These are phyloP conservation scores for Urophycis tenuis DNA, from an alignment of 2,797 vertebrate genomes.

Conservation along the genomic window DNA sequence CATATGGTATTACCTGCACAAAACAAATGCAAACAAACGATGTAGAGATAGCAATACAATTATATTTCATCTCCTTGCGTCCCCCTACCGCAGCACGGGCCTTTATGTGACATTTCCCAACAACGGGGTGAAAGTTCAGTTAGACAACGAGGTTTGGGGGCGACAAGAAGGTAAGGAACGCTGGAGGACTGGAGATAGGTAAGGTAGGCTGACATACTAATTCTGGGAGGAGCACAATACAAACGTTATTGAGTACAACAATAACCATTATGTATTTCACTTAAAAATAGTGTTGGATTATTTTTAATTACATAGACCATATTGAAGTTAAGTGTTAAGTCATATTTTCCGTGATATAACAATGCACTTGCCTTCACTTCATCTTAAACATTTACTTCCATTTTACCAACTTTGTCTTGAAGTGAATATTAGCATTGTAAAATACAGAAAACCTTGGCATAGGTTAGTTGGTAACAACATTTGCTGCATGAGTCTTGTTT, in stretches of 20 bases:
- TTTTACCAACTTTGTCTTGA: no score
- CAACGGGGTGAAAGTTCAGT: slow-evolving; percentile 79
- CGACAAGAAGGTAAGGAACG: slow-evolving; percentile 73
- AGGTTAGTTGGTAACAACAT: no score
- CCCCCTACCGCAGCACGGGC: slow-evolving; percentile 78
- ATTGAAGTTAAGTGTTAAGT: background rate
- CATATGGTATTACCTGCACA: slow-evolving; percentile 50
- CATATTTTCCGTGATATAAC: no score
- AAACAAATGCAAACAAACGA: slow-evolving; percentile 47
- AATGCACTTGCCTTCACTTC: no score
- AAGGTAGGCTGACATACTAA: slow-evolving; percentile 16
- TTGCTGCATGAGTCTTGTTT: no score
- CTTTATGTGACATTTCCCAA: slow-evolving; percentile 78
- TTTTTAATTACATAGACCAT: background rate
- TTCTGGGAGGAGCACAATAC: slow-evolving; percentile 21
- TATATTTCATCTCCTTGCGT: slow-evolving; percentile 61
- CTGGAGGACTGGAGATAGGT: slow-evolving; percentile 69
- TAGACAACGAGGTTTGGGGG: slow-evolving; percentile 74
- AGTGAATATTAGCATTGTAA: no score
- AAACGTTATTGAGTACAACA: background rate
- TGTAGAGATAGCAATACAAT: slow-evolving; percentile 58
- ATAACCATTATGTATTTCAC: no score
- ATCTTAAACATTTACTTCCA: no score
- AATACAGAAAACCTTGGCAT: no score
- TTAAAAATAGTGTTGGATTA: no score